Percentiles rank a stretch among this genome's conserved stretches.
These are phyloP conservation scores for Mesocricetus auratus DNA, from an alignment of 2,113 vertebrate genomes.

Conservation along the genomic window DNA sequence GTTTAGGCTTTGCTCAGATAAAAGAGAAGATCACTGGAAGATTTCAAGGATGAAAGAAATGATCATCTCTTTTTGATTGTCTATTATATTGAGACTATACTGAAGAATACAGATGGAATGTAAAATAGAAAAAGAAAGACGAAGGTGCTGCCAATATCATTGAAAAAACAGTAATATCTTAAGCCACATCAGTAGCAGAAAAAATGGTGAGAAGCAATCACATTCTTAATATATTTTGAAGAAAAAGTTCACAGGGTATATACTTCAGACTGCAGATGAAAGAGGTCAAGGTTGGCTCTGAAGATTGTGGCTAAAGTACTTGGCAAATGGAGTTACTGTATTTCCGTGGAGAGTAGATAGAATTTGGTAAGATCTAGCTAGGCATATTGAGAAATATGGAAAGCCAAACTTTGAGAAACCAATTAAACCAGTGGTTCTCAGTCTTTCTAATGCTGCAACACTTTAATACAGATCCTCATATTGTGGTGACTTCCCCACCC, in stretches of 20 bases:
- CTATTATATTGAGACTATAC: neutral
- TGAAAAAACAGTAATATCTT: neutral
- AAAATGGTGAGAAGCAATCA: neutral
- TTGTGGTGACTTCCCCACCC: no score
- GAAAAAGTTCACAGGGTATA: neutral
- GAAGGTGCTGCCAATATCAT: neutral
- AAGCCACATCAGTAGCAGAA: neutral
- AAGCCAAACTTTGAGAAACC: neutral
- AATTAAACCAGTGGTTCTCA: neutral
- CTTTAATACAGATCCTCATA: neutral
- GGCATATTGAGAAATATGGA: neutral
- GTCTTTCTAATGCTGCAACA: neutral
- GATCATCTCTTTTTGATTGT: neutral
- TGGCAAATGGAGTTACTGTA: neutral
- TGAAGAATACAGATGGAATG: neutral
- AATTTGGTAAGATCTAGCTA: neutral
- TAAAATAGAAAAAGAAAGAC: neutral
- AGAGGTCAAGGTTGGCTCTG: neutral
- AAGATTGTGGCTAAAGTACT: neutral
- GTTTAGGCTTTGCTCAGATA: neutral
- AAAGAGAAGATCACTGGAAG: neutral
- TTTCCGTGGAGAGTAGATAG: neutral
- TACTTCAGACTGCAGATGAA: slow-evolving; percentile 3
- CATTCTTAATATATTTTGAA: slow-evolving; percentile 18
- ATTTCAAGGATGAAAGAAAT: slow-evolving; percentile 31